These are phyloP conservation scores for Bibio marci DNA, from an alignment of 2,888 invertebrate species.

Conservation along the genomic window DNA sequence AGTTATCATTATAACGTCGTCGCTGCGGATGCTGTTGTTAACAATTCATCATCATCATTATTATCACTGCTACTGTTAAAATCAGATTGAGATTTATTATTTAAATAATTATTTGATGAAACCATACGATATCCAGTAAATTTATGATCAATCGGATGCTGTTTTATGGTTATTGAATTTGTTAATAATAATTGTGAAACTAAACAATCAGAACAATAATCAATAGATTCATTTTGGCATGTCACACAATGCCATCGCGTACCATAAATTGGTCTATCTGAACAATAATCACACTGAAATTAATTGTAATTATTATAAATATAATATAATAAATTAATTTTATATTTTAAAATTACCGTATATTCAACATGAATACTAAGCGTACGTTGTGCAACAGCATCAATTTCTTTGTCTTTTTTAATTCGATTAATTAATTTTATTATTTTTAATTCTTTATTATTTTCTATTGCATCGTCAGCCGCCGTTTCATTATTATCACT, in stretches of 20 bases:
- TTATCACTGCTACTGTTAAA: neutral
- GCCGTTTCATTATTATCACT: no score
- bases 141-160: constrained; percentile 10
- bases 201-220: constrained; percentile 49
- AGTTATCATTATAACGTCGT: no score
- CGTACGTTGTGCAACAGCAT: constrained; percentile 11
- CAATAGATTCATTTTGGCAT: constrained; percentile 35
- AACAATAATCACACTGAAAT: constrained; percentile 44
- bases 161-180: neutral
- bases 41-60: neutral
- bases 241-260: constrained; percentile 52
- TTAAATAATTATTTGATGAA: no score
- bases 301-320: neutral
- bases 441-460: constrained; percentile 11
- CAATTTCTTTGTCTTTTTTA: constrained; percentile 13
- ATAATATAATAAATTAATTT: neutral
- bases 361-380: constrained; percentile 12
- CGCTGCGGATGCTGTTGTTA: no score
- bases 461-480: constrained; percentile 6
- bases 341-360: constrained; percentile 7
- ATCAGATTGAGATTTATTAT: neutral
- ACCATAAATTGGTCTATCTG: constrained; percentile 42
- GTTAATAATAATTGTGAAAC: constrained; percentile 30
- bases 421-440: constrained; percentile 15
- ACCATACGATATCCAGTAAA: constrained; percentile 8